phyloP scores from a whole-genome alignment of 2,888 invertebrate species.

The Drosophila vallismaia region DNA sequence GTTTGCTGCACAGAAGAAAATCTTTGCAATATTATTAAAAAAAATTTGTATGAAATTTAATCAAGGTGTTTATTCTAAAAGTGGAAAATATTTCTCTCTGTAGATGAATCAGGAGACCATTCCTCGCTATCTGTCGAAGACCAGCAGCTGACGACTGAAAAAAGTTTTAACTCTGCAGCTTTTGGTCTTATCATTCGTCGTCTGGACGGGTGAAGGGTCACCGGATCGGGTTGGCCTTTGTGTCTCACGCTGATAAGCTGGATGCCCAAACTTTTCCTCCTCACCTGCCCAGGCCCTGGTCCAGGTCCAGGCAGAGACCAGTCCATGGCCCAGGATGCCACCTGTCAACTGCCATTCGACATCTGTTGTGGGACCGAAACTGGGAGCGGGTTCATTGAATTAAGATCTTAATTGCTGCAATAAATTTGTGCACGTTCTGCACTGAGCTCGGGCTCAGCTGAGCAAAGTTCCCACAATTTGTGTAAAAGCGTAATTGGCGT shows the following conservation, averaged over 20 bases:
- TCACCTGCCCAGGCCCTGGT: conserved; percentile 34
- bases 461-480: conserved; percentile 68
- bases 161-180: conserved; percentile 26
- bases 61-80: too few species aligned
- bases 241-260: conserved; percentile 32
- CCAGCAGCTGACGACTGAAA: conserved; percentile 23
- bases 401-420: conserved; percentile 74
- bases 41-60: too few species aligned
- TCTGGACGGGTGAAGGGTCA: conserved; percentile 29
- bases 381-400: conserved; percentile 62
- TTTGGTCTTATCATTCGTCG: conserved; percentile 31
- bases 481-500: conserved; percentile 67
- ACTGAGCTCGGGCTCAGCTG: conserved; percentile 33
- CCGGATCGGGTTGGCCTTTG: conserved; percentile 15
- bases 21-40: background rate
- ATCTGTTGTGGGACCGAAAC: conserved; percentile 14
- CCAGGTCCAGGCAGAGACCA: background rate
- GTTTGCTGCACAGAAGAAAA: conserved; percentile 6
- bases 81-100: background rate
- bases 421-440: conserved; percentile 69
- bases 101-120: conserved; percentile 1
- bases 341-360: conserved; percentile 20
- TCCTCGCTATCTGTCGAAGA: conserved; percentile 24
- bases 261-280: conserved; percentile 3
- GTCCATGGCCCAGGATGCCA: background rate